Evolutionary conservation across 1,140 invertebrate species (phyloP).

Genomic region (Bombus affinis): DNA sequence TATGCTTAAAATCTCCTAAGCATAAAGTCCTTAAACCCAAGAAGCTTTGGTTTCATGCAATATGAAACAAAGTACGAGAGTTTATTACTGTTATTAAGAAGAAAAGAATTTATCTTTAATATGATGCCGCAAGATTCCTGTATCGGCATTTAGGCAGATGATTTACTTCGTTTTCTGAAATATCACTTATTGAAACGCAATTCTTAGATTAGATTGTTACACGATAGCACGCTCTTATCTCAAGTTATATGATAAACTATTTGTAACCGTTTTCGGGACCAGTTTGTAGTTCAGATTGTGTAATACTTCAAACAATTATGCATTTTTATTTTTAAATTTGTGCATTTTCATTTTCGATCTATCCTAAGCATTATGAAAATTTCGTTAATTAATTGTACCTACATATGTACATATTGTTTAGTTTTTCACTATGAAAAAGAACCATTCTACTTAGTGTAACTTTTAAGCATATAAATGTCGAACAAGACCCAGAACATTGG

Average conservation of each 20-base stretch:
- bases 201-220: constrained; percentile 20
- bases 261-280: constrained; percentile 55
- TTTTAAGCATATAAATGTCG: constrained; percentile 48
- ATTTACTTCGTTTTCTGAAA: not conserved
- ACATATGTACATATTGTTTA: not conserved
- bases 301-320: not conserved
- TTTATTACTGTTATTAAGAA: constrained; percentile 67
- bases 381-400: not conserved
- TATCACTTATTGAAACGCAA: not conserved
- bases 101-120: constrained; percentile 65
- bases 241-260: constrained; percentile 13
- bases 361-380: not conserved
- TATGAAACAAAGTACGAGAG: constrained; percentile 49
- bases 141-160: constrained; percentile 56
- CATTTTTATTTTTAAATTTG: not conserved
- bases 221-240: not conserved
- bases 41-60: constrained; percentile 31
- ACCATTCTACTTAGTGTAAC: not conserved
- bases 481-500: constrained; percentile 40
- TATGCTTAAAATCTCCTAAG: not conserved
- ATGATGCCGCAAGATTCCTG: constrained; percentile 34
- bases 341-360: not conserved
- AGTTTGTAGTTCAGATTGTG: constrained; percentile 42
- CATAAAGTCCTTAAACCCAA: not conserved
- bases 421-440: constrained; percentile 12